Base-by-base conservation (phyloP, 2,888 invertebrate genomes). In the Drosophila robusta region DNA sequence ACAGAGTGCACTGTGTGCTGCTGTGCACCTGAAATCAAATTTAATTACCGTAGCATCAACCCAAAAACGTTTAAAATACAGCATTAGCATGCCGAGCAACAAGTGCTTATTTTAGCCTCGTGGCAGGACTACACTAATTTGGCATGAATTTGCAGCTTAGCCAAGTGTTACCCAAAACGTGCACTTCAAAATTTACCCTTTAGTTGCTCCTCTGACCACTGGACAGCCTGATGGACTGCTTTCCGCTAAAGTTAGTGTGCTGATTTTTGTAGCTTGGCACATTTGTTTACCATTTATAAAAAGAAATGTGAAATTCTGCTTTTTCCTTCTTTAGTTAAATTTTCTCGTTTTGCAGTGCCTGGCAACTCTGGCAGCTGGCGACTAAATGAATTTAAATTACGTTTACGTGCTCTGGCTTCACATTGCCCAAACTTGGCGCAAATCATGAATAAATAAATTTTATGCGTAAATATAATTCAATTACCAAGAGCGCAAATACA, bases 371-470 rank as follows among this genome's bases (percentile, higher is more conserved):
- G 34, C 61, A 55, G 55, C 52, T 68, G 50, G n/a, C 46, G 34
- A 56, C 51, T 54, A 82, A 86, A 86, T 88, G 62, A 70, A 80
- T 88, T 84, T 80, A 78, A 88, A 88, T 88, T 65, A 75, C 75
- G 41, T 80, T 68, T 86, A 85, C 89, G 84, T 88, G 84, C 72
- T 66, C 46, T 57, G 64, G 75, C 56, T 61, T 57, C 60, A 26
- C 66, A 49, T 56, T 55, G 47, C 34, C 29, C 45, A 29, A 64
- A 70, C 51, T 56, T 54, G 47, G 24, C 55, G 46, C 46, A 69
- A 80, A 67, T 66, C 80, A 72, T 84, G 86, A 82, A 86, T 84
- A 88, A 88, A 84, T 84, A 82, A 78, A 78, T 79, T 75, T 75
- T 63, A 79, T 86, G 83, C 75, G 63, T 70, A 63, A 73, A 76